Conservation (phyloP, 2,797 vertebrate genomes). For the Lemur catta region DNA sequence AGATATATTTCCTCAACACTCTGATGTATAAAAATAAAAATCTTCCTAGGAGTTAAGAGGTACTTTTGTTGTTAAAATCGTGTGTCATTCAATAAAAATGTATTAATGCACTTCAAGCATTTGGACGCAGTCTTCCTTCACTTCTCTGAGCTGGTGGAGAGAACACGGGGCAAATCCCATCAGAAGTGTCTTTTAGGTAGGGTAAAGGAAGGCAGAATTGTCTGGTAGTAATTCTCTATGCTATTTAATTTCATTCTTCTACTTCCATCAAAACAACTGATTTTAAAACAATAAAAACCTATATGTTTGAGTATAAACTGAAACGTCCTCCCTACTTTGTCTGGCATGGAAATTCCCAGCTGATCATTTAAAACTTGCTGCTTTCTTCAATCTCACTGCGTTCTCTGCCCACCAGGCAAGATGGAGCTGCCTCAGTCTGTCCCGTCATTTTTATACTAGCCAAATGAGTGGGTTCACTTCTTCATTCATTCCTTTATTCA, state of each 20-base stretch:
- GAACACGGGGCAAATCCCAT: background rate
- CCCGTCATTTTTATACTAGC: background rate
- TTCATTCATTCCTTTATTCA: background rate
- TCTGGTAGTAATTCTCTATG: background rate
- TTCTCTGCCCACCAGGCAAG: background rate
- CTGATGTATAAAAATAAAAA: slow-evolving; percentile 36
- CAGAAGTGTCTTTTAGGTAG: background rate
- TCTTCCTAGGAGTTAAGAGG: background rate
- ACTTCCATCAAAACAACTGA: background rate
- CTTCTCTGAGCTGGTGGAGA: background rate
- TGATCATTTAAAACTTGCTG: background rate
- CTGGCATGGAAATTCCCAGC: background rate
- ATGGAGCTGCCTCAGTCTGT: background rate
- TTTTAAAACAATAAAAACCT: background rate
- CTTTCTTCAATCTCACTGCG: background rate
- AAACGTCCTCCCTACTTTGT: background rate
- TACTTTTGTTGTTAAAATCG: background rate
- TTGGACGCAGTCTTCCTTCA: background rate
- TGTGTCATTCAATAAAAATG: background rate
- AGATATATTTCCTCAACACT: background rate
- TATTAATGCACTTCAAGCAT: background rate
- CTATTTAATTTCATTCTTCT: background rate
- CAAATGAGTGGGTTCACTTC: background rate
- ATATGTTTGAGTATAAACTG: background rate
- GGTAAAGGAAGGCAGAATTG: background rate